phyloP scores from a whole-genome alignment of 2,797 vertebrate genomes.

The Arctocebus calabarensis region DNA sequence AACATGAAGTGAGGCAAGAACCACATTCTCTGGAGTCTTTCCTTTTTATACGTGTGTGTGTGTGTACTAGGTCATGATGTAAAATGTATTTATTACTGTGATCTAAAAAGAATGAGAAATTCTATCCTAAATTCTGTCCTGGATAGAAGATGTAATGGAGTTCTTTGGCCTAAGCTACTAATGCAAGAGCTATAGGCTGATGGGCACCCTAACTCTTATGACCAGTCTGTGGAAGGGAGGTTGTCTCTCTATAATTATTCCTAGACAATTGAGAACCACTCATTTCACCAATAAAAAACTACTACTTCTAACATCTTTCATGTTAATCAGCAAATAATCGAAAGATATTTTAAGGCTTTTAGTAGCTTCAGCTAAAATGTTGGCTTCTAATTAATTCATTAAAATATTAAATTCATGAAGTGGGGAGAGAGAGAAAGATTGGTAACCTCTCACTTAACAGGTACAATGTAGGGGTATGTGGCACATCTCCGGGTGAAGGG shows the following conservation, averaged over 20 bases:
- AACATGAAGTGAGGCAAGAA: background rate
- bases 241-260: background rate
- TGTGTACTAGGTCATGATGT: background rate
- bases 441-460: too few relatives aligned
- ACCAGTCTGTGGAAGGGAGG: background rate
- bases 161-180: background rate
- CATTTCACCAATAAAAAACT: background rate
- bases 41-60: background rate
- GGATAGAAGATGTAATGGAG: background rate
- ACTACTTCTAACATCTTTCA: slow-evolving; percentile 21
- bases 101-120: slow-evolving; percentile 33
- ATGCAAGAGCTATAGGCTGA: background rate
- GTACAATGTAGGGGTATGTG: too few relatives aligned
- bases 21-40: background rate
- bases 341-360: slow-evolving; percentile 40
- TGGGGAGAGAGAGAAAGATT: too few relatives aligned
- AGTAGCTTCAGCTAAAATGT: background rate
- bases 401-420: slow-evolving; percentile 9
- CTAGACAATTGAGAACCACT: background rate
- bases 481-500: too few relatives aligned
- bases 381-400: slow-evolving; percentile 54
- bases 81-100: background rate
- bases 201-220: background rate
- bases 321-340: slow-evolving; percentile 57
- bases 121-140: background rate